Evolutionary conservation across 2,113 vertebrate species (phyloP), one percentile per base, ranked within the genome.

Genomic region (Zosterops pallidus): DNA sequence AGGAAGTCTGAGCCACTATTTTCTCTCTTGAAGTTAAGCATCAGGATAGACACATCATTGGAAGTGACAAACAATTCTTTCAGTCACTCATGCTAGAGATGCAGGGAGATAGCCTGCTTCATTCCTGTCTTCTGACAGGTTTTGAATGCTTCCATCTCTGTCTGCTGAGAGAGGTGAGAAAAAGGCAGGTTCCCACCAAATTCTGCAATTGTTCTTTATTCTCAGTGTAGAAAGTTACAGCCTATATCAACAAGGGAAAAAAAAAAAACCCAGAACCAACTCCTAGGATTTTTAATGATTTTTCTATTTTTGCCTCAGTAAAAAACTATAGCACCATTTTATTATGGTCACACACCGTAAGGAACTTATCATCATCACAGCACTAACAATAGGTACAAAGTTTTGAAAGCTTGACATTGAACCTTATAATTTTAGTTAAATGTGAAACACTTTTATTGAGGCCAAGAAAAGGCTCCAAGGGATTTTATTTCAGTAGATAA

Each of bases 381-480:
- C 39, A 76, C 62, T 82, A 85, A 81, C 42, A 92, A 80, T 19
- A 91, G 52, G 29, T 56, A 78, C 28, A 85, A 75, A 7, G 1
- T 69, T 86, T 79, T 83, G 17, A 92, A 90, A 93, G 56, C 41
- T 2, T 89, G 44, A 90, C 3, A 2, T 7, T 87, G 49, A 93
- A 81, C 37, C 76, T 89, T 33, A 6, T 55, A 85, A 77, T 92
- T 92, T 94, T 94, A 95, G 89, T 95, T 94, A 95, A 83, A 76
- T 35, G 33, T 64, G 41, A n/a, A 92, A 31, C 53, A 80, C n/a
- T 46, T 57, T 88, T 78, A 41, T 10, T 1, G 26, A 16, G 55
- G 49, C 24, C 77, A 89, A 47, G 37, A 42, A 92, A 87, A 90
- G 16, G 20, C 18, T 63, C 33, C 33, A 8, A 31, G 62, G 55